Evolutionary conservation across 2,113 vertebrate genomes (phyloP).

Genomic region (Apeltes quadracus): DNA sequence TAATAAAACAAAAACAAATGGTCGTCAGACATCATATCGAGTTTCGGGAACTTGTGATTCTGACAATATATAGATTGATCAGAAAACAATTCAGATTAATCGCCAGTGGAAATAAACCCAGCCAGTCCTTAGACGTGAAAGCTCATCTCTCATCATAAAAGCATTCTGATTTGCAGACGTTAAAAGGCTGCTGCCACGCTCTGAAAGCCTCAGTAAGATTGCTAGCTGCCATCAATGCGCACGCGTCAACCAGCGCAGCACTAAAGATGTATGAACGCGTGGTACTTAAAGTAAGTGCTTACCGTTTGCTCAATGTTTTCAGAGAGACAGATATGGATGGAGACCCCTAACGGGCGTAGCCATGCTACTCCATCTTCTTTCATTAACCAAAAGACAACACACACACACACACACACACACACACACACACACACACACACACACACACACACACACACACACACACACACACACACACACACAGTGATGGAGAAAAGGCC

Average conservation of each 20-base stretch:
- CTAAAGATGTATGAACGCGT: constrained; percentile 1
- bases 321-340: constrained; percentile 30
- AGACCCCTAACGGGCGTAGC: constrained; percentile 6
- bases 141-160: not conserved
- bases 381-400: constrained; percentile 23
- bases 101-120: not conserved
- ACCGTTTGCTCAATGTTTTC: not conserved
- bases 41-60: not conserved
- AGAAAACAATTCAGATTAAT: not conserved
- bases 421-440: constrained; percentile 13
- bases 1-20: not conserved
- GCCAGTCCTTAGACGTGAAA: not conserved
- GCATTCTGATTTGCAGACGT: not conserved
- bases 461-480: constrained; percentile 13
- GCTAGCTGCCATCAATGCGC: constrained; percentile 24
- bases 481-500: constrained; percentile 33
- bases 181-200: not conserved
- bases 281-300: not conserved
- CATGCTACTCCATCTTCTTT: constrained; percentile 45
- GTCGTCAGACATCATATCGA: not conserved
- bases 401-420: not conserved
- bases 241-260: not conserved
- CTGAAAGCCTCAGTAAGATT: constrained; percentile 10
- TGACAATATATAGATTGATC: not conserved
- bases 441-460: not conserved